Conservation (phyloP, 2,888 invertebrate genomes). For the Callosobruchus maculatus region DNA sequence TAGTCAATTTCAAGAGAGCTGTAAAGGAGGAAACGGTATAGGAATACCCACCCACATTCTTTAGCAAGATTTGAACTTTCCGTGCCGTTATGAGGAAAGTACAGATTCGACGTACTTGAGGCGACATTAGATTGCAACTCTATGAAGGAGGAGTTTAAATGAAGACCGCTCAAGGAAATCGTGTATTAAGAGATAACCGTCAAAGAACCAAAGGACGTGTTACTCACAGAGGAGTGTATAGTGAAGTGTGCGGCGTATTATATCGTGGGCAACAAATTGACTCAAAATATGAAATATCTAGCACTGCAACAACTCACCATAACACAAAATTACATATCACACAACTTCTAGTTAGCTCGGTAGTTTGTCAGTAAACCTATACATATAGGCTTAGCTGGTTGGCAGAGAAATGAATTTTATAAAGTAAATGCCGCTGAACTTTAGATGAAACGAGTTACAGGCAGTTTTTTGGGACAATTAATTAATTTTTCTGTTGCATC, state of each 20-base stretch:
- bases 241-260: not conserved
- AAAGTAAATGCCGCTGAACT: not conserved
- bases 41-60: no score
- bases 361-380: not conserved
- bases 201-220: slow-evolving; percentile 3
- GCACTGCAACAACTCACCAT: not conserved
- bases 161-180: not conserved
- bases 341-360: not conserved
- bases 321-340: slow-evolving; percentile 19
- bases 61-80: no score
- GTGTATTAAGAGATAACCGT: not conserved
- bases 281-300: not conserved
- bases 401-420: slow-evolving; percentile 12
- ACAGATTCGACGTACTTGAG: no score
- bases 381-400: not conserved
- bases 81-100: no score
- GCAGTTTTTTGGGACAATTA: no score
- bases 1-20: no score
- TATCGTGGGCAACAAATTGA: not conserved
- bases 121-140: not conserved
- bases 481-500: no score
- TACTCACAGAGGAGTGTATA: not conserved
- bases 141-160: not conserved
- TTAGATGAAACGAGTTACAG: no score
- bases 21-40: no score